A percentile compares a stretch with the other conserved stretches of the same genome.
These are phyloP conservation scores for Halesus radiatus DNA, from an alignment of 1,140 invertebrate genomes.

Conservation along the genomic window DNA sequence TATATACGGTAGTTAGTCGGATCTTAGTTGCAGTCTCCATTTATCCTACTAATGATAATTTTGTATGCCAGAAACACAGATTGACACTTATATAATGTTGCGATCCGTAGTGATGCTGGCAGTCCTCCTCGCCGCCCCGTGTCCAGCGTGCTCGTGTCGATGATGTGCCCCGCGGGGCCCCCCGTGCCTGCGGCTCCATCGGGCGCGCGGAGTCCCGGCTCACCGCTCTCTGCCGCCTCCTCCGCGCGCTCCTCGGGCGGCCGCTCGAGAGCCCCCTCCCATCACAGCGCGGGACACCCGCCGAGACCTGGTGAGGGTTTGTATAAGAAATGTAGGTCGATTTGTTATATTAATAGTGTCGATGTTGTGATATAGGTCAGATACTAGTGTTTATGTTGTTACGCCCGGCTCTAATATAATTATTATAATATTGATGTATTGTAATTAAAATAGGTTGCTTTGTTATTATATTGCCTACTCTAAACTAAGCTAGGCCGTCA, in stretches of 20 bases:
- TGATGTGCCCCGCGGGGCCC: background rate
- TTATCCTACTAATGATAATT: no score
- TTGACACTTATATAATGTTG: background rate
- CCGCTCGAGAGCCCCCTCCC: constrained; percentile 46
- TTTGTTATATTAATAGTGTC: constrained; percentile 12
- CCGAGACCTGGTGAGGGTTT: constrained; percentile 46
- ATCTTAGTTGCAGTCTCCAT: no score
- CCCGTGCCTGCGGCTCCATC: background rate
- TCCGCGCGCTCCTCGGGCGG: constrained; percentile 48
- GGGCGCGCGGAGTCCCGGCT: constrained; percentile 45
- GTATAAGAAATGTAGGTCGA: constrained; percentile 18
- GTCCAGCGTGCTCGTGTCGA: background rate
- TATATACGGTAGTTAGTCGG: no score
- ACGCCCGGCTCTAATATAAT: background rate
- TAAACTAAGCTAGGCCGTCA: no score
- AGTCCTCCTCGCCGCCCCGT: constrained; percentile 43
- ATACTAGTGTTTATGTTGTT: background rate
- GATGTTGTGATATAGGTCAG: background rate
- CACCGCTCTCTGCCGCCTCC: constrained; percentile 50
- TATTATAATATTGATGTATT: no score
- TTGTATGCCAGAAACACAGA: no score
- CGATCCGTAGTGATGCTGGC: constrained; percentile 41
- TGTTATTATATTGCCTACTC: no score
- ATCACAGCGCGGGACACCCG: constrained; percentile 50
- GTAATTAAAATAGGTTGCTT: no score